phyloP scores from a whole-genome alignment of 2,113 vertebrate genomes.

The Pimephales promelas region DNA sequence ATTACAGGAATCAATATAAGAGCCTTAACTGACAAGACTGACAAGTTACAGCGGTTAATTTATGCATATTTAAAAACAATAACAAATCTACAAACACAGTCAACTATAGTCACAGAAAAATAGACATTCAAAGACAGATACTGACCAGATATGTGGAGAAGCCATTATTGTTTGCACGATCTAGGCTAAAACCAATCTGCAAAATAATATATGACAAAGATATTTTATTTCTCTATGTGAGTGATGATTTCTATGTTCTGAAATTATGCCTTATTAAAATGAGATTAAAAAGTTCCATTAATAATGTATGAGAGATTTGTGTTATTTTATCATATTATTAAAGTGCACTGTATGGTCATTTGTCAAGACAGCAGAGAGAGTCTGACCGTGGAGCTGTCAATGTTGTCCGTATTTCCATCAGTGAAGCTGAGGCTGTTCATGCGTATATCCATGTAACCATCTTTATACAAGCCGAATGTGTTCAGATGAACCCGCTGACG shows the following conservation, averaged over 20 bases:
- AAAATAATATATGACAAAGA: neutral
- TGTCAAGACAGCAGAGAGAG: neutral
- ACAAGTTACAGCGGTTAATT: neutral
- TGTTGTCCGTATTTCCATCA: slow-evolving; percentile 23
- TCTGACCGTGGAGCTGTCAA: slow-evolving; percentile 65
- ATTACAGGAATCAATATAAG: neutral
- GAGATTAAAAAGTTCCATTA: neutral
- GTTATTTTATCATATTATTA: neutral
- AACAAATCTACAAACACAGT: neutral
- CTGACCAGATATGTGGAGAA: slow-evolving; percentile 86
- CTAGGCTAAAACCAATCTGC: slow-evolving; percentile 84
- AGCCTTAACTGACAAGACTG: neutral
- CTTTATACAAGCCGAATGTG: slow-evolving; percentile 86
- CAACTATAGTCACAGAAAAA: neutral
- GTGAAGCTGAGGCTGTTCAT: slow-evolving; percentile 77
- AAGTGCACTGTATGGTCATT: neutral
- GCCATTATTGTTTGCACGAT: slow-evolving; percentile 83
- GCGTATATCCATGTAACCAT: slow-evolving; percentile 81
- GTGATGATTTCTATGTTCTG: neutral
- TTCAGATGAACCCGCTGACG: slow-evolving; percentile 86
- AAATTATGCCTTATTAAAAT: neutral
- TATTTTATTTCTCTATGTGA: neutral
- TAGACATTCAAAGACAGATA: neutral
- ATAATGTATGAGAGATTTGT: neutral
- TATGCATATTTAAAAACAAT: neutral